Base-by-base conservation (phyloP, 2,888 invertebrate species). In the Hetaerina titia region DNA sequence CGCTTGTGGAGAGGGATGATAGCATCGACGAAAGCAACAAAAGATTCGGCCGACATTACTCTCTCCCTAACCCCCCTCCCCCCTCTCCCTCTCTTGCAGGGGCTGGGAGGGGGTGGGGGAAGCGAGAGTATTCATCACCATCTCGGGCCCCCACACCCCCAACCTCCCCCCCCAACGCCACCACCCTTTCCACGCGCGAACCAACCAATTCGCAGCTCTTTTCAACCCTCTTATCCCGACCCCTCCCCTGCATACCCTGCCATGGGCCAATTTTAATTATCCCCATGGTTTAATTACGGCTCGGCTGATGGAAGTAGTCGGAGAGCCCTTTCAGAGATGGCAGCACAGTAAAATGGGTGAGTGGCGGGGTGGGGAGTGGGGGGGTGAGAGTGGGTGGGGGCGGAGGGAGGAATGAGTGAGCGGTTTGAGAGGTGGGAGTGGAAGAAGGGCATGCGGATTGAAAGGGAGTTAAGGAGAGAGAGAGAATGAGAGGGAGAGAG, bases 241-340 rank as follows among this genome's bases (percentile, higher is more conserved):
- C 69, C n/a, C 15, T 56, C 56, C 45, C 45, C 45, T 25, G 13
- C 31, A 13, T 4, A n/a, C 88, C 56, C 56, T 45, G 45, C 56
- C 56, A 56, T 22, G 88, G 57, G 88, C 88, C 88, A 88, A 88
- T 88, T 88, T 88, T 88, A 88, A 88, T 88, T 88, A 88, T 88
- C 88, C 88, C 88, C 88, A 88, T 88, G 88, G 56, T 88, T 88
- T 88, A 88, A 88, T 88, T 88, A 88, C 88, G 88, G 88, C 57
- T 88, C 88, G 45, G 88, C 88, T 88, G 88, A 88, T 88, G 88
- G 88, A 88, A 57, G 88, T 88, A 88, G 88, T 31, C 88, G 88
- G 88, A 45, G 88, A 56, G 88, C 88, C 57, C 22, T 88, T 88
- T 56, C 15, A 88, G 57, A 88, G 88, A 88, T 88, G 88, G 88